Evolutionary conservation across 2,888 invertebrate species (phyloP), one percentile per base, ranked within the genome.

Genomic region (Lasioglossum lativentre): DNA sequence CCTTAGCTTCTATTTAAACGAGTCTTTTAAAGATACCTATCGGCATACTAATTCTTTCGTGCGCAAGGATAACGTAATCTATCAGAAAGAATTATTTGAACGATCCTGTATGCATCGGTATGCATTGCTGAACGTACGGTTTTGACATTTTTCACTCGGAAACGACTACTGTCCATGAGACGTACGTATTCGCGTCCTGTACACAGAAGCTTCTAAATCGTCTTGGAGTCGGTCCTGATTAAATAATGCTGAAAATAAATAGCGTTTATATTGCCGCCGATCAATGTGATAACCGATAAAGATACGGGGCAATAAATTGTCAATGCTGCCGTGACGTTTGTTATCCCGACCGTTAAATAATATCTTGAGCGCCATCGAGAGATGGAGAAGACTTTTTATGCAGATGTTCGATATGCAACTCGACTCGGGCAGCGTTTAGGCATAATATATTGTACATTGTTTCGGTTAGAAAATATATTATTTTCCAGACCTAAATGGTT

Each of bases 271-370:
- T 89, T 85, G 83, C 75, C 82, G 80, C 77, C 79, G 82, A 90
- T 73, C 80, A 84, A 82, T 90, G 88, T 86, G 90, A 90, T 90
- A 88, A 88, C 23, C 68, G 79, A 83, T 75, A 68, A 76, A 85
- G 77, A 82, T 79, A 81, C 71, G 47, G 66, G 77, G 80, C 73
- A 73, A 90, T 89, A 72, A 83, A 77, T 89, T 88, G n/a, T 85
- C 40, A 73, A 88, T 80, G 82, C 86, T 90, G 84, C 88, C 90
- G 90, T 82, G 78, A 88, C 71, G 75, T 85, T 88, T 85, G 90
- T 82, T 76, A 86, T n/a, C 73, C 68, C 83, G 75, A 73, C 52
- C 83, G 80, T 73, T 70, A 80, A n/a, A 81, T 83, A 83, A 85
- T 81, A 82, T 80, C 71, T 70, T 38, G 63, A 77, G 71, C 76